Evolutionary conservation across 2,888 invertebrate genomes (phyloP), one percentile per base, ranked within the genome.

Genomic region (Lagria hirta): DNA sequence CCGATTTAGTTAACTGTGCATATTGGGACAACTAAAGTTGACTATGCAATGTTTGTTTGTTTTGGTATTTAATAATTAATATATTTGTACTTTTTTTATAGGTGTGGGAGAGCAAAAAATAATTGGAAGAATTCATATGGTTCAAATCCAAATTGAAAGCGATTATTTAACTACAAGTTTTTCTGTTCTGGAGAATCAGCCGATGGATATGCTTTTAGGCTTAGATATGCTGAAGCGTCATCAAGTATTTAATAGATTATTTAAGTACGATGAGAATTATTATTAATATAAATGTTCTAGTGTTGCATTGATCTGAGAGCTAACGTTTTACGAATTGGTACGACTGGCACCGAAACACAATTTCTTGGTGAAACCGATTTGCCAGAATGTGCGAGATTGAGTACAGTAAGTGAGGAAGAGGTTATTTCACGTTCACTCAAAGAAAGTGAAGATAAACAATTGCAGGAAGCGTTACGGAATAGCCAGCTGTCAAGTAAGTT

Each of bases 181-280:
- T 73, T 94, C 95, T 16, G 94, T 99, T 21, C 78, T 99, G 28
- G 92, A 95, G 66, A 89, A 97, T 60, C 97, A 98, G 69, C 90
- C 94, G 1, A 96, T 98, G 94, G 98, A 99, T 64, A 95, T 99
- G 93, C 74, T 99, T 42, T 77, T 99, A 7, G 99, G 99, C 0
- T 76, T 99, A 37, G 98, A 99, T 66, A 97, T 98, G 95, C 77
- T 99, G 0, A 94, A 91, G 73, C 76, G 97, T 60, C 97, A 98
- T 78, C 96, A 95, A 80, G 90, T 89, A 65, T n/a, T n/a, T n/a
- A n/a, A n/a, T n/a, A n/a, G 20, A 4, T 29, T 33, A 4, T 2
- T 6, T 7, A 5, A 20, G 12, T 10, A 20, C 4, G 7, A 10
- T 34, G 12, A 12, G n/a, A 7, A 18, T 7, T 27, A 11, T 27